Evolutionary conservation across 2,113 vertebrate genomes (phyloP).

Genomic region (Siniperca knerii): DNA sequence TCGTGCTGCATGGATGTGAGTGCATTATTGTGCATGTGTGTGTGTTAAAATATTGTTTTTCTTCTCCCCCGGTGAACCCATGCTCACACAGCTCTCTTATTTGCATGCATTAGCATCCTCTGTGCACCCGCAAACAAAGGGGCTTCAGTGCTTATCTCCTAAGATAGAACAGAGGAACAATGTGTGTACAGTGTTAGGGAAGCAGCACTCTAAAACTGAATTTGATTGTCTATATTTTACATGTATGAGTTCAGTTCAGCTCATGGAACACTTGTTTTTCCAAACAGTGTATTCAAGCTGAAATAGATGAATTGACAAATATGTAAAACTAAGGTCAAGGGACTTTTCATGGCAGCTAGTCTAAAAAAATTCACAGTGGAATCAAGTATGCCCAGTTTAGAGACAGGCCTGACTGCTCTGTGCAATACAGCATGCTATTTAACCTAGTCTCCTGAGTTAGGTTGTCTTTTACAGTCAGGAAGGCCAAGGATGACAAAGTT

Average conservation of each 20-base stretch:
- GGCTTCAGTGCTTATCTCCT: slow-evolving; percentile 42
- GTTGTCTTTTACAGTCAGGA: slow-evolving; percentile 59
- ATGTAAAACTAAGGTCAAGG: slow-evolving; percentile 24
- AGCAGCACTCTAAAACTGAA: slow-evolving; percentile 26
- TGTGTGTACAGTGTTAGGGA: slow-evolving; percentile 22
- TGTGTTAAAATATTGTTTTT: slow-evolving; percentile 52
- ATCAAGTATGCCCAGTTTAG: slow-evolving; percentile 33
- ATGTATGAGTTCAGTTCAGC: slow-evolving; percentile 31
- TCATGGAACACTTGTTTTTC: slow-evolving; percentile 43
- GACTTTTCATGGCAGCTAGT: slow-evolving; percentile 40
- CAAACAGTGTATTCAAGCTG: slow-evolving; percentile 21
- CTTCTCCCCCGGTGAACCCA: slow-evolving; percentile 42
- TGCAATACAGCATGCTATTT: slow-evolving; percentile 46
- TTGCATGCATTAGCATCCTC: slow-evolving; percentile 61
- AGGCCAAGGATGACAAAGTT: slow-evolving; percentile 63
- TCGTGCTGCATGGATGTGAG: slow-evolving; percentile 28
- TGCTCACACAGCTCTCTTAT: slow-evolving; percentile 50
- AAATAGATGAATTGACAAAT: slow-evolving; percentile 57
- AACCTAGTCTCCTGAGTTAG: slow-evolving; percentile 56
- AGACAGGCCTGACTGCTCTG: slow-evolving; percentile 48
- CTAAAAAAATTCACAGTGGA: slow-evolving; percentile 38
- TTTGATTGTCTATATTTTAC: slow-evolving; percentile 39
- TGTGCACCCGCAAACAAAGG: slow-evolving; percentile 53
- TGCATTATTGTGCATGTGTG: slow-evolving; percentile 44
- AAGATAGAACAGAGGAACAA: slow-evolving; percentile 56